Evolutionary conservation across 2,888 invertebrate species (phyloP).

Genomic region (Bibio marci): DNA sequence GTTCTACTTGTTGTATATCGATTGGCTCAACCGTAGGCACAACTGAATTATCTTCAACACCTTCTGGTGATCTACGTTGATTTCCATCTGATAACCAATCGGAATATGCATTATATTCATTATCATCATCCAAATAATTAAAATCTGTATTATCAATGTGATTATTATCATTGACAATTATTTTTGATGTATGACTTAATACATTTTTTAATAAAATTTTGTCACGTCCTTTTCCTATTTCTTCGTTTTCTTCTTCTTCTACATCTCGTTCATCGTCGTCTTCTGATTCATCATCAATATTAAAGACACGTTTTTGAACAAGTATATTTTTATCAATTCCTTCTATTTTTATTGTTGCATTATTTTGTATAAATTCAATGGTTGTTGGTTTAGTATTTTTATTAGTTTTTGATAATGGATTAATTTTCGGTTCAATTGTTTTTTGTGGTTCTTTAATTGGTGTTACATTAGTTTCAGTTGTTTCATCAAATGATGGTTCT

Average conservation of each 20-base stretch:
- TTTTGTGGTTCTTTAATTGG: slow-evolving; percentile 21
- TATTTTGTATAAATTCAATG: neutral
- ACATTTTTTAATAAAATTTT: too few species aligned
- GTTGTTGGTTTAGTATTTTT: too few species aligned
- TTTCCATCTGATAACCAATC: slow-evolving; percentile 52
- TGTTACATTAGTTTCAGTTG: slow-evolving; percentile 10
- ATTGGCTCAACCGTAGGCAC: slow-evolving; percentile 13
- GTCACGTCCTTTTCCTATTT: too few species aligned
- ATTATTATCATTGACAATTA: slow-evolving; percentile 1
- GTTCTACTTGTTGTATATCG: too few species aligned
- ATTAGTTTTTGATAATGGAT: slow-evolving; percentile 9
- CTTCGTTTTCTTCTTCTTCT: too few species aligned
- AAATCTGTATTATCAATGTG: slow-evolving; percentile 1
- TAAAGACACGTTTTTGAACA: neutral
- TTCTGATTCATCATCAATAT: slow-evolving; percentile 10
- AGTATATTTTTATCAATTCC: neutral
- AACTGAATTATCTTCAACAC: slow-evolving; percentile 32
- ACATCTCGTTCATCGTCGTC: too few species aligned
- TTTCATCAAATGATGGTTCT: slow-evolving; percentile 30
- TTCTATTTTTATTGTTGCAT: neutral
- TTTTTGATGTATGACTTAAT: too few species aligned
- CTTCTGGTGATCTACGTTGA: slow-evolving; percentile 59
- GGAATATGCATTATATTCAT: slow-evolving; percentile 31
- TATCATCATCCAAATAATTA: neutral
- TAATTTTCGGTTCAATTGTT: slow-evolving; percentile 8